phyloP scores from a whole-genome alignment of 2,113 vertebrate species.

The Leptosomus discolor region DNA sequence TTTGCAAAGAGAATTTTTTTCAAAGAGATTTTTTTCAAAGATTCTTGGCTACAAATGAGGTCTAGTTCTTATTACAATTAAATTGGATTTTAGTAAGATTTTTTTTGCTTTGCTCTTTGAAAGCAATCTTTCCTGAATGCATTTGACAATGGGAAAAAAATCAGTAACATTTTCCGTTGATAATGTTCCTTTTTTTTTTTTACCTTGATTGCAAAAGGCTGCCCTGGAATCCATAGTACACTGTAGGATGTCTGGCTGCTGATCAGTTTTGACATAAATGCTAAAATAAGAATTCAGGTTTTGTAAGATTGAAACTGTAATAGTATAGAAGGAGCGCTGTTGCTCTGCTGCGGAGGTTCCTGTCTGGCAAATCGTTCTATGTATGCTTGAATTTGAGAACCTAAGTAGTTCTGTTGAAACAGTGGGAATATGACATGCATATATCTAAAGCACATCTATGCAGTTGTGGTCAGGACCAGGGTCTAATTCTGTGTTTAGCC shows the following conservation, averaged over 20 bases:
- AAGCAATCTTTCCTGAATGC: not conserved
- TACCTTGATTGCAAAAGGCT: not conserved
- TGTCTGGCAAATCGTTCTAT: fast-evolving
- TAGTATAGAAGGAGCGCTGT: not conserved
- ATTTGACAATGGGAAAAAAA: not conserved
- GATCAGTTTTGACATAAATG: not conserved
- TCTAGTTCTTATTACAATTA: not conserved
- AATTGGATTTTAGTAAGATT: not conserved
- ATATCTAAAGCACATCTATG: fast-evolving
- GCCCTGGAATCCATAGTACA: not conserved
- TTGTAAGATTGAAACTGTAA: not conserved
- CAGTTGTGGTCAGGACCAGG: not conserved
- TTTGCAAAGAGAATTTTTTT: not conserved
- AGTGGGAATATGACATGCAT: fast-evolving
- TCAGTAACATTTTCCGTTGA: not conserved
- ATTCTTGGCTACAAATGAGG: not conserved
- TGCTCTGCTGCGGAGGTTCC: not conserved
- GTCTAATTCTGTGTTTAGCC: fast-evolving
- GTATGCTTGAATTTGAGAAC: fast-evolving
- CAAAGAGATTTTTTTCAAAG: not conserved
- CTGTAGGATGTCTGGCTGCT: not conserved
- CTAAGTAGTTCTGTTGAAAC: fast-evolving
- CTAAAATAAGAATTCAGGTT: not conserved
- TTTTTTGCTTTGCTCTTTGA: not conserved
- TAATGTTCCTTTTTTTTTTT: not conserved